Base-by-base conservation (phyloP, 2,888 invertebrate genomes). In the Cylloceria caligata region DNA sequence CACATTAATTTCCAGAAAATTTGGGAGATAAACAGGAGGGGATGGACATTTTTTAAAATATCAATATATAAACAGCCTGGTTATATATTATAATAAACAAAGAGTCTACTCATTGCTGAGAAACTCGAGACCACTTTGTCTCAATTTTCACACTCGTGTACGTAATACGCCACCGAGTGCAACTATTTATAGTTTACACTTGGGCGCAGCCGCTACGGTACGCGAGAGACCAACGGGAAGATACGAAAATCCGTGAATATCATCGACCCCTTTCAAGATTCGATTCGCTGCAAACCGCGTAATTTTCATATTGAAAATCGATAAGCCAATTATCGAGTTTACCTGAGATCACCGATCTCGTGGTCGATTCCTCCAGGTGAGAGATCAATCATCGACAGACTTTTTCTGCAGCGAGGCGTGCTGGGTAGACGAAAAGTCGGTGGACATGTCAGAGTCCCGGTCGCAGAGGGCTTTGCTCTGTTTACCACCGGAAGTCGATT, bases 341-440 rank as follows among this genome's bases (percentile, higher is more conserved):
- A 91, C 90, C 89, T 88, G 24, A 84, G 65, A 52, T 88, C 87
- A 13, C 73, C 68, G 45, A 75, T 84, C n/a, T 88, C 87, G 11
- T 74, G 34, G 55, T 89, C 87, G 52, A 76, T 83, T 9, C 72
- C 71, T n/a, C 80, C 57, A 1, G 89, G 87, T 0, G 89, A 86
- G 3, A 92, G 83, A 71, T 92, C 89, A 65, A 87, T 88, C 88
- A 92, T 88, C 13, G 92, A 92, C 3, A 91, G 67, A 69, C 92
- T 92, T 80, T 89, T 91, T 65, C 87, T 88, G 73, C 81, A 86
- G 2, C 62, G 47, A 7, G 84, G 83, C 6, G 80, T 79, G 4
- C 34, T 7, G 42, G 84, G 72, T 49, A 55, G 36, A 9, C 82
- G 78, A 49, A 86, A 87, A 9, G 81, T 80, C 24, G 87, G 69